Conservation (phyloP, 1,140 invertebrate genomes). For the Cydia fagiglandana region DNA sequence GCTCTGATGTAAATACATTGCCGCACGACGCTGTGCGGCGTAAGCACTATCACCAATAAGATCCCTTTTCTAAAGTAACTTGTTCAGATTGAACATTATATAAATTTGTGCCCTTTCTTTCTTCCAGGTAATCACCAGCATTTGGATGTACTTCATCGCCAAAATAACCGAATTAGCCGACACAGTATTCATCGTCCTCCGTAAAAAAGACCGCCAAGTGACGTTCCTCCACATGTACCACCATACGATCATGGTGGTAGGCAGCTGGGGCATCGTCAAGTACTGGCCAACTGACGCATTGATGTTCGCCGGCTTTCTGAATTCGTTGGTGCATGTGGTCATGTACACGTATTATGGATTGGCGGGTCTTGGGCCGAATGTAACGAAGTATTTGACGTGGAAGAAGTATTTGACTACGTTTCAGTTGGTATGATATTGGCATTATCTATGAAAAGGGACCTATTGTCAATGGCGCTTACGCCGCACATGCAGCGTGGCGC, state of each 20-base stretch:
- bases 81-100: too few relatives aligned
- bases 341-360: conserved; percentile 97
- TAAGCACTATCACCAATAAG: too few relatives aligned
- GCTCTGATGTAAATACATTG: too few relatives aligned
- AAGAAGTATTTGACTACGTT: conserved; percentile 95
- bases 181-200: conserved; percentile 94
- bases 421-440: conserved; percentile 86
- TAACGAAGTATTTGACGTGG: conserved; percentile 96
- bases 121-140: conserved; percentile 1
- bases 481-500: too few relatives aligned
- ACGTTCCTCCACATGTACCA: conserved; percentile 96
- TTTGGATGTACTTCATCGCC: conserved; percentile 56
- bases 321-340: conserved; percentile 95
- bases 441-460: too few relatives aligned
- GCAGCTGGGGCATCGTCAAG: conserved; percentile 91
- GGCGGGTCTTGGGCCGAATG: conserved; percentile 92
- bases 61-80: too few relatives aligned
- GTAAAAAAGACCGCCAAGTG: conserved; percentile 95
- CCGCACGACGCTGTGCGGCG: too few relatives aligned
- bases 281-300: conserved; percentile 79
- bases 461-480: too few relatives aligned
- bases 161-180: conserved; percentile 80
- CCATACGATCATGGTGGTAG: conserved; percentile 95
- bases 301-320: conserved; percentile 95
- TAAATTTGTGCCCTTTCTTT: neutral